These are phyloP conservation scores for Anolis sagrei DNA, from an alignment of 2,113 vertebrate genomes.

Conservation along the genomic window DNA sequence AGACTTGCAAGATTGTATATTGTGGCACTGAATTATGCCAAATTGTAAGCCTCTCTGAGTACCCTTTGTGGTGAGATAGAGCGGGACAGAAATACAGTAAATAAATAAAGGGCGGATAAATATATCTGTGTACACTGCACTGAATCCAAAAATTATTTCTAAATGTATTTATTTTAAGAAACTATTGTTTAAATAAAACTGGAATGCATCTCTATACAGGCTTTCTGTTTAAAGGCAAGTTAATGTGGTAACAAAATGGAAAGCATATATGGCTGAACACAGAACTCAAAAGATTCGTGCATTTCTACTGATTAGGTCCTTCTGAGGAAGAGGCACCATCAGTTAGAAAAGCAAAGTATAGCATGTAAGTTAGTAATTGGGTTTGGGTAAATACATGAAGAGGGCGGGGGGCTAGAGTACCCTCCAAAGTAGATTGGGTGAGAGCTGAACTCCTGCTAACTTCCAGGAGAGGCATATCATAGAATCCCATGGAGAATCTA, in stretches of 20 bases:
- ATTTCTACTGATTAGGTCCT: not conserved
- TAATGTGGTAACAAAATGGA: not conserved
- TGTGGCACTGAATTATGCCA: too few species aligned
- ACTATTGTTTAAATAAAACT: not conserved
- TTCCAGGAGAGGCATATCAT: too few species aligned
- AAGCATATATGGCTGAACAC: not conserved
- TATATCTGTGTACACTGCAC: too few species aligned
- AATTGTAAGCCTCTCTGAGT: too few species aligned
- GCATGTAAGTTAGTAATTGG: not conserved
- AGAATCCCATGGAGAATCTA: too few species aligned
- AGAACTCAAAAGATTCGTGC: not conserved
- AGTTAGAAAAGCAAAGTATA: not conserved
- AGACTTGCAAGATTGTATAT: too few species aligned
- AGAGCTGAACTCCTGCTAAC: too few species aligned
- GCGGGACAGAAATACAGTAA: too few species aligned
- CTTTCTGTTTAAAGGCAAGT: not conserved
- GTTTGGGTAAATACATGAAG: not conserved
- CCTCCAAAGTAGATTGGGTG: too few species aligned
- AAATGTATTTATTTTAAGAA: not conserved
- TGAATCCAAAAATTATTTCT: not conserved
- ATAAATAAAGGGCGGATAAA: too few species aligned
- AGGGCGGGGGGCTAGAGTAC: too few species aligned
- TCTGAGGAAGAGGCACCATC: not conserved
- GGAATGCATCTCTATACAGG: not conserved
- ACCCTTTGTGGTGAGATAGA: too few species aligned